A percentile compares a stretch with the other conserved stretches of the same genome.
Conservation (phyloP, 2,888 invertebrate genomes). For the Lutraria lutraria region DNA sequence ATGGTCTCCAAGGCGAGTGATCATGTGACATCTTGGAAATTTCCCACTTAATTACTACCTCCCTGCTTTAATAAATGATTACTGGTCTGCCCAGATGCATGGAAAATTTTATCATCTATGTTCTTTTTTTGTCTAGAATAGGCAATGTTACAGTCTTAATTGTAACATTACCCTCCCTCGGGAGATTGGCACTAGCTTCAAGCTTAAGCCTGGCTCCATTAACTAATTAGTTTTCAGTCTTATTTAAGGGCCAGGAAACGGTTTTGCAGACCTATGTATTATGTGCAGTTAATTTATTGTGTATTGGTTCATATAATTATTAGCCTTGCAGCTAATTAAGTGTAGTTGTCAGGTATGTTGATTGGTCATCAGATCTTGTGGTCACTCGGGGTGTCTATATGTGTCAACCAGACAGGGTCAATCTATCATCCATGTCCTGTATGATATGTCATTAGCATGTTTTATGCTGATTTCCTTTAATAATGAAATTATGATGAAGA, state of each 20-base stretch:
- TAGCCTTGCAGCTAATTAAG: constrained; percentile 28
- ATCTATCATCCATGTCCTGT: constrained; percentile 45
- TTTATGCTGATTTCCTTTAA: constrained; percentile 42
- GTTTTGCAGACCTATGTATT: constrained; percentile 14
- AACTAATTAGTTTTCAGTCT: constrained; percentile 35
- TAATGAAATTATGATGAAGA: constrained; percentile 11
- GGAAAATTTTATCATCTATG: constrained; percentile 15
- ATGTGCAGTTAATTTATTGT: constrained; percentile 35
- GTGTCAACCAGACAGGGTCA: constrained; percentile 42
- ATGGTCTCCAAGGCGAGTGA: not conserved
- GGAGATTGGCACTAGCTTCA: not conserved
- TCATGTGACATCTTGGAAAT: constrained; percentile 20
- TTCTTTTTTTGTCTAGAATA: constrained; percentile 18
- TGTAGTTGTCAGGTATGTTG: constrained; percentile 37
- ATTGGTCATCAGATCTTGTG: constrained; percentile 45
- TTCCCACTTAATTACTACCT: constrained; percentile 28
- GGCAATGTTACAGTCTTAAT: constrained; percentile 12
- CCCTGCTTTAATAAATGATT: constrained; percentile 26
- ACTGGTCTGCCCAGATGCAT: constrained; percentile 18
- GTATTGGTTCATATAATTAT: constrained; percentile 32
- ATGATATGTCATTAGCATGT: constrained; percentile 39
- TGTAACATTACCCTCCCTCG: constrained; percentile 7
- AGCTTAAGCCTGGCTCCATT: constrained; percentile 39
- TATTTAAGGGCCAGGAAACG: not conserved
- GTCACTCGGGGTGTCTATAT: constrained; percentile 46